phyloP scores from a whole-genome alignment of 2,888 invertebrate genomes.

The Noctua comes region DNA sequence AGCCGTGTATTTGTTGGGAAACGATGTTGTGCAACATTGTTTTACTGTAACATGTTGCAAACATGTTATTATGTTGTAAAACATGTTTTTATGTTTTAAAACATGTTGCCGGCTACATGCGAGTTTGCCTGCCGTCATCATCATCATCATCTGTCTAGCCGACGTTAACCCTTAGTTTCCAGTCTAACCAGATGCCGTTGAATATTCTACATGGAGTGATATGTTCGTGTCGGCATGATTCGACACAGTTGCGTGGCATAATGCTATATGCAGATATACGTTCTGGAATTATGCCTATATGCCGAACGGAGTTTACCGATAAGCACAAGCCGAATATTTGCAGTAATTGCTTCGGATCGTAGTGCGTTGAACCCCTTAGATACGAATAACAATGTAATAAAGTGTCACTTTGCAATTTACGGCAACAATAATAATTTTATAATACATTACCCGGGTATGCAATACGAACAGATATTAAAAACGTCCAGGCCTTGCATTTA shows the following conservation, averaged over 20 bases:
- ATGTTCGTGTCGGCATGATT: neutral
- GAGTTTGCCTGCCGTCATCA: neutral
- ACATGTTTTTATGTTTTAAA: neutral
- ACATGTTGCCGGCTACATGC: neutral
- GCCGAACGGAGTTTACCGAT: neutral
- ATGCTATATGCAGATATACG: neutral
- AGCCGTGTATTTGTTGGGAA: neutral
- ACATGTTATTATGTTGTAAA: neutral
- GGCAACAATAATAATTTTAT: conserved; percentile 58
- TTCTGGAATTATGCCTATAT: neutral
- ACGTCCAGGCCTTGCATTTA: conserved; percentile 48
- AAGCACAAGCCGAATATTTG: neutral
- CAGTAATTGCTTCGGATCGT: neutral
- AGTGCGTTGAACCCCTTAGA: neutral
- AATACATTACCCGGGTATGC: conserved; percentile 44
- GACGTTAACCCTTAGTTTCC: too few species aligned
- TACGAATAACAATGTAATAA: conserved; percentile 44
- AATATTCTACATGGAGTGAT: neutral
- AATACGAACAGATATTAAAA: conserved; percentile 65
- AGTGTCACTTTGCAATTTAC: conserved; percentile 63
- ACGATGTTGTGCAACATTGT: neutral
- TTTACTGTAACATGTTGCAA: neutral
- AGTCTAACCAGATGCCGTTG: neutral
- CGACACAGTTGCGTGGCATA: neutral
- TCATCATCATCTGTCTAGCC: too few species aligned